These are phyloP conservation scores for Theonella swinhoei DNA, from an alignment of 37 sponge, comb jelly and placozoan genomes.

Conservation along the genomic window DNA sequence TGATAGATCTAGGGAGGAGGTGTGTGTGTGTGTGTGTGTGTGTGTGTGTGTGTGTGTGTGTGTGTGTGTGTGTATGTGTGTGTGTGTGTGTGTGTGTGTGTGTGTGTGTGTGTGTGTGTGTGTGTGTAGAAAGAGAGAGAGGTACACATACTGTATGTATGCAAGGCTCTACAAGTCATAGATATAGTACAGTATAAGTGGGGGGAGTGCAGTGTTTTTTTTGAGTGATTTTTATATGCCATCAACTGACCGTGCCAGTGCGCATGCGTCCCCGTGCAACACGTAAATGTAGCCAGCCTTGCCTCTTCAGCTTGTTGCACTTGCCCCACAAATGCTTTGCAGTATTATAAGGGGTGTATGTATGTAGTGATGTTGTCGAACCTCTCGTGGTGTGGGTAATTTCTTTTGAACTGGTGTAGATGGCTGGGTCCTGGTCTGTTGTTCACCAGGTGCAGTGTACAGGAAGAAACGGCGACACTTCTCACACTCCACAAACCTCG, in stretches of 20 bases:
- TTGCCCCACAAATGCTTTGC: too few species aligned
- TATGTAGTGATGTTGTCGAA: too few species aligned
- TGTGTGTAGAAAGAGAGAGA: too few species aligned
- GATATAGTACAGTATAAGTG: too few species aligned
- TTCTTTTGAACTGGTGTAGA: slow-evolving; percentile 1
- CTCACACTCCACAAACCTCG: slow-evolving; percentile 71
- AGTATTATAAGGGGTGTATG: too few species aligned
- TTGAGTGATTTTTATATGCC: too few species aligned
- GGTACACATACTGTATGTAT: slow-evolving; percentile 1
- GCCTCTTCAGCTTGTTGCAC: too few species aligned
- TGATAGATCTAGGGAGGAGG: slow-evolving; percentile 77
- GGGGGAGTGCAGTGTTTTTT: too few species aligned
- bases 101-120: neutral
- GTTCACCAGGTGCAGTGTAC: slow-evolving; percentile 9
- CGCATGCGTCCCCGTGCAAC: too few species aligned
- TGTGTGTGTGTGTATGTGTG: slow-evolving; percentile 23
- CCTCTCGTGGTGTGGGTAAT: slow-evolving; percentile 64
- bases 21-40: neutral
- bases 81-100: slow-evolving; percentile 3
- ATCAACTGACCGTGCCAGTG: too few species aligned
- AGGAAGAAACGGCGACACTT: slow-evolving; percentile 74
- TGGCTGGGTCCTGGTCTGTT: neutral
- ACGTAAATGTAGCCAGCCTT: too few species aligned
- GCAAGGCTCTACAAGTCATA: too few species aligned
- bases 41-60: slow-evolving; percentile 29